These are phyloP conservation scores for Drosophila lowei DNA, from an alignment of 1,140 invertebrate species.

Conservation along the genomic window DNA sequence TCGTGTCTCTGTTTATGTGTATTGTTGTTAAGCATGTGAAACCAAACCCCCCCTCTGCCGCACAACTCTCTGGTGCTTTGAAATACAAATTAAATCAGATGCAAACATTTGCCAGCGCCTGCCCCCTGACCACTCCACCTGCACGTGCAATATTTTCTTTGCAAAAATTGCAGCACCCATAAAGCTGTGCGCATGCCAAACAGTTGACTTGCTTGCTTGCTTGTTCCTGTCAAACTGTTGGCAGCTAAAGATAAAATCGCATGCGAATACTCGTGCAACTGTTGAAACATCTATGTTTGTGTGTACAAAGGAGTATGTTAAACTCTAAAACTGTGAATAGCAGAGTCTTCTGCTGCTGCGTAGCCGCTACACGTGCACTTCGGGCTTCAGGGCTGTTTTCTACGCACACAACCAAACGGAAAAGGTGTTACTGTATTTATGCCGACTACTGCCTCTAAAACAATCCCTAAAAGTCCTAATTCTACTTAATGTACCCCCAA, in stretches of 20 bases:
- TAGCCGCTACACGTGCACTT: too few relatives aligned
- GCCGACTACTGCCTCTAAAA: too few relatives aligned
- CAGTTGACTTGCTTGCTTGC: constrained; percentile 18
- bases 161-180: constrained; percentile 23
- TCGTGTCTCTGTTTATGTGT: constrained; percentile 8
- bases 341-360: too few relatives aligned
- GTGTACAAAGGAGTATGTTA: too few relatives aligned
- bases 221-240: constrained; percentile 14
- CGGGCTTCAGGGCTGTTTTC: too few relatives aligned
- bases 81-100: constrained; percentile 32
- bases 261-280: too few relatives aligned
- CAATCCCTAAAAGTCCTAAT: too few relatives aligned
- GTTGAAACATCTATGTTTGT: too few relatives aligned
- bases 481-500: too few relatives aligned
- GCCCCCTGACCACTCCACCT: constrained; percentile 2
- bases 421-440: too few relatives aligned
- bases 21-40: constrained; percentile 20
- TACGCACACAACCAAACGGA: too few relatives aligned
- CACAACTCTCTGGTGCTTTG: not conserved
- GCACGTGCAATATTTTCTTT: constrained; percentile 15
- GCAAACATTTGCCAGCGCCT: constrained; percentile 15
- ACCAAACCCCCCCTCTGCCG: not conserved
- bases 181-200: constrained; percentile 47
- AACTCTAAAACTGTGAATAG: too few relatives aligned
- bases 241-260: constrained; percentile 9